Percentiles rank a stretch among this genome's conserved stretches.
These are phyloP conservation scores for Bombylius major DNA, from an alignment of 2,888 invertebrate genomes.

Conservation along the genomic window DNA sequence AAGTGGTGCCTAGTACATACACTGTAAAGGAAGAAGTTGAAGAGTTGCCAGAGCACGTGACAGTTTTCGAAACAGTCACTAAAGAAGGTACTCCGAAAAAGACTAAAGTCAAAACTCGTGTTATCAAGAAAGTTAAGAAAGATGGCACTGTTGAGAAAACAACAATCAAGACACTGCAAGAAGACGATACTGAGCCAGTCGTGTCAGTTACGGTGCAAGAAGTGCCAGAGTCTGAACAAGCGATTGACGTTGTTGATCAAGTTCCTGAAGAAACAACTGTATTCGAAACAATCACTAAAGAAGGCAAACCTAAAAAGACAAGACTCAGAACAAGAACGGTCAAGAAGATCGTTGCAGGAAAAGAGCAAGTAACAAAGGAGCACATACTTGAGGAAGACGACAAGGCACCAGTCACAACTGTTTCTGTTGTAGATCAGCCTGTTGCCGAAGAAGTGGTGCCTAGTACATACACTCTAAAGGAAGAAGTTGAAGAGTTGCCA, in stretches of 20 bases:
- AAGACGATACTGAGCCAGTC: slow-evolving; percentile 24
- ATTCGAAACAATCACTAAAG: too few relatives aligned
- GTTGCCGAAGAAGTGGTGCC: slow-evolving; percentile 9
- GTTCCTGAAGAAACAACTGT: too few relatives aligned
- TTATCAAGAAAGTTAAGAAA: slow-evolving; percentile 15
- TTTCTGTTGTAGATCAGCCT: slow-evolving; percentile 18
- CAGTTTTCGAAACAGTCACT: slow-evolving; percentile 19
- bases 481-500: slow-evolving; percentile 15
- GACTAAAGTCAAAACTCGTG: slow-evolving; percentile 18
- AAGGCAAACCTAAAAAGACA: too few relatives aligned
- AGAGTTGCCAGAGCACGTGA: slow-evolving; percentile 19
- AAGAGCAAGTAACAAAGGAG: too few relatives aligned
- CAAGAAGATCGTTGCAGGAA: too few relatives aligned
- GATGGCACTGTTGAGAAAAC: slow-evolving; percentile 25
- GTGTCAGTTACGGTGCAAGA: slow-evolving; percentile 20
- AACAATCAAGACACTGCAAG: slow-evolving; percentile 27
- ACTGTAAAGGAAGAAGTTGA: slow-evolving; percentile 3
- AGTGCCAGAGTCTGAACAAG: slow-evolving; percentile 24
- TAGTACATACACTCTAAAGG: too few relatives aligned
- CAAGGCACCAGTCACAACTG: slow-evolving; percentile 21
- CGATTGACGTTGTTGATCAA: not conserved
- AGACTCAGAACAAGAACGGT: too few relatives aligned
- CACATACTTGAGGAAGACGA: too few relatives aligned
- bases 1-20: slow-evolving; percentile 20
- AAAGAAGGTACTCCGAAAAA: slow-evolving; percentile 22